A percentile compares a stretch with the other conserved stretches of the same genome.
Evolutionary conservation across 2,888 invertebrate species (phyloP).

Genomic region (Nesidiocoris tenuis): DNA sequence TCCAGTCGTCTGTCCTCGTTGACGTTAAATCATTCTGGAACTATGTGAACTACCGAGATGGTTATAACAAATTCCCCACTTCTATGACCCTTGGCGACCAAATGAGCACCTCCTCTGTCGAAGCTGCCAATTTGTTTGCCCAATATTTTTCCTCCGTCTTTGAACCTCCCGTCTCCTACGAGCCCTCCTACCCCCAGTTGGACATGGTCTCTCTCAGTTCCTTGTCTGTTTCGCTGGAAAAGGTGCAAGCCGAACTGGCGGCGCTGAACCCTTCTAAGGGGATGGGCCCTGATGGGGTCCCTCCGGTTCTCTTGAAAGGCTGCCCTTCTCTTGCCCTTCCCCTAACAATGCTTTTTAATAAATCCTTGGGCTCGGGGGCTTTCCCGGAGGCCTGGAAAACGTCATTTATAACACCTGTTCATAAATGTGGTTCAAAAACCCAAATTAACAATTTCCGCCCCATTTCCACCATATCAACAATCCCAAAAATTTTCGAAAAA

Average conservation of each 20-base stretch:
- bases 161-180: neutral
- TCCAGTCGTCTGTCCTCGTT: neutral
- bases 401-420: conserved; percentile 1
- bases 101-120: neutral
- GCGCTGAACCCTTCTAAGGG: neutral
- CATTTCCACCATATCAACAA: conserved; percentile 5
- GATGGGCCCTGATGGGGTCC: conserved; percentile 12
- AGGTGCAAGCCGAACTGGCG: neutral
- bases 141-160: conserved; percentile 1
- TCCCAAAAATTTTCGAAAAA: conserved; percentile 23
- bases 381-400: neutral
- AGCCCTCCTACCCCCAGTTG: neutral
- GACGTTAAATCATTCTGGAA: conserved; percentile 23
- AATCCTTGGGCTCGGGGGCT: neutral
- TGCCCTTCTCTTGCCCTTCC: neutral
- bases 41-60: neutral
- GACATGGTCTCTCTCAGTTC: neutral
- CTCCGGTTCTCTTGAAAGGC: neutral
- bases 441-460: conserved; percentile 6
- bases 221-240: neutral
- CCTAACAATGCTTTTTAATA: neutral
- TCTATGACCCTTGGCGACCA: neutral
- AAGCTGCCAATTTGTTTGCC: conserved; percentile 2
- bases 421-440: neutral
- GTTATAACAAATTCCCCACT: neutral